Base-by-base conservation (phyloP, 2,888 invertebrate species). In the Acleris cristana region DNA sequence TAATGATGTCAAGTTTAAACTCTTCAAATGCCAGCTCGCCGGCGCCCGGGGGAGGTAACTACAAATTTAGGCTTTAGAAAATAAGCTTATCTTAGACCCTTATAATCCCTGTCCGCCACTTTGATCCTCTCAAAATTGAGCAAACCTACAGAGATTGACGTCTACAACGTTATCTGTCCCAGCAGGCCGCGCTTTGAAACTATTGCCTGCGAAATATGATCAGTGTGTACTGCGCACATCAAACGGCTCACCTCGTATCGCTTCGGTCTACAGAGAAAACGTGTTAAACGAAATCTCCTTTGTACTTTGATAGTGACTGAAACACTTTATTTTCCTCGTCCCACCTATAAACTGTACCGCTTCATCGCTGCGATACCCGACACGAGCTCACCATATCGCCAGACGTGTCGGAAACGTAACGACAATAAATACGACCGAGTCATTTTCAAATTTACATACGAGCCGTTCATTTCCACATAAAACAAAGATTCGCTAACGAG, bases 41-140 rank as follows among this genome's bases (percentile, higher is more conserved):
- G 59, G 62, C 45, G 57, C 40, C 53, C 49, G 48, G 18, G 81
- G 81, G 81, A 83, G 81, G 82, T 82, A 79, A 84, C 81, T 84
- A 89, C 85, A 85, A 89, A 89, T 89, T 89, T 87, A 86, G 85
- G 84, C 80, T 87, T 85, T 85, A 82, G 83, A 87, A 89, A 89
- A 89, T 87, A 85, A 87, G 86, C 87, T 90, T 89, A 89, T 90
- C 90, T 88, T 85, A 83, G 87, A 90, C 91, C 91, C 90, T 90
- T 89, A 91, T 91, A 91, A 91, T 91, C 91, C 89, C 80, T 80
- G 80, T 80, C 86, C 88, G 83, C 88, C 88, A 91, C 88, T 90
- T 90, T 90, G 89, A 89, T 89, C 90, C 88, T 79, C 82, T 83
- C 84, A 84, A 85, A 89, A 89, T 88, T 86, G 86, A 84, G 82